Percentiles rank a stretch among this genome's conserved stretches.
phyloP scores from a whole-genome alignment of 92 coral and sea anemone genomes.

The Porites divaricata region DNA sequence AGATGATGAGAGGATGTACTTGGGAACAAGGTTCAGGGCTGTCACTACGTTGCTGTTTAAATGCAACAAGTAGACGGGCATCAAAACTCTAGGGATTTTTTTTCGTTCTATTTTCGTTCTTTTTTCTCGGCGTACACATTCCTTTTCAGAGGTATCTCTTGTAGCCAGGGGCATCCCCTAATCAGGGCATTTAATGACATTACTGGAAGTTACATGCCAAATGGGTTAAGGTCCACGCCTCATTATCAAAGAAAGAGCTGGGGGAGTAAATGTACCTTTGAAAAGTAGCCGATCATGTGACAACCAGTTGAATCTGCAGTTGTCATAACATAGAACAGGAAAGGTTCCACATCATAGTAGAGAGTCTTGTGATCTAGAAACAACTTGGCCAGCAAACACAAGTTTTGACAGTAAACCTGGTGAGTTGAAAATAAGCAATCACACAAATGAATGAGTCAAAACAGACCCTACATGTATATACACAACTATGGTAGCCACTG shows the following conservation, averaged over 20 bases:
- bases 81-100: no score
- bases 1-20: no score
- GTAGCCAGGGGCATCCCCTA: no score
- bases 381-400: constrained; percentile 94
- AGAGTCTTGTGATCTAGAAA: constrained; percentile 98
- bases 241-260: not conserved
- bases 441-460: not conserved
- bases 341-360: constrained; percentile 98
- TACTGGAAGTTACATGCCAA: not conserved
- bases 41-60: no score
- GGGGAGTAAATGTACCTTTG: constrained; percentile 69
- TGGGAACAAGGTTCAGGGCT: no score
- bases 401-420: constrained; percentile 93
- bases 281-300: constrained; percentile 94
- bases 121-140: no score
- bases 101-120: no score
- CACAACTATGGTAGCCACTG: no score
- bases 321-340: constrained; percentile 97
- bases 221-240: not conserved
- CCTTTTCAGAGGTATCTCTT: no score
- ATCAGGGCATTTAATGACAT: no score
- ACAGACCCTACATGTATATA: no score
- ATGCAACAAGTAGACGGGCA: no score
- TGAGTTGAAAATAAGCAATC: not conserved
- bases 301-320: constrained; percentile 92